Conservation (phyloP, 1,140 invertebrate genomes). For the Kradibia gibbosae region DNA sequence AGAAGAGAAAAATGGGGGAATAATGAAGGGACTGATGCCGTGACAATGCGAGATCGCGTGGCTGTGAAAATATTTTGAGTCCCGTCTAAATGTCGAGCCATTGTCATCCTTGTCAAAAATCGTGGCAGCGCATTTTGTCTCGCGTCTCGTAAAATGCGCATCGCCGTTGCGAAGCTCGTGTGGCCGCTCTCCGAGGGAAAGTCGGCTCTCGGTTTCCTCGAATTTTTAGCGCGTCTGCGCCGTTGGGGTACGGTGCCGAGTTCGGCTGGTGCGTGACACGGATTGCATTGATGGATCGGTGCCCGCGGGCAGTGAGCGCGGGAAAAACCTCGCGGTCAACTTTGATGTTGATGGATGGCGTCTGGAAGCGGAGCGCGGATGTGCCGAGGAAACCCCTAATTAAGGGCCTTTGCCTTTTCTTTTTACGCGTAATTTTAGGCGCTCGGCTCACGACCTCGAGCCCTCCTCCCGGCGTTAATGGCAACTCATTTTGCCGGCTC, state of each 20-base stretch:
- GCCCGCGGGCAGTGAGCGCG: not conserved
- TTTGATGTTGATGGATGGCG: constrained; percentile 36
- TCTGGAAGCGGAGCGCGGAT: not conserved
- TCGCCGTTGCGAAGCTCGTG: not conserved
- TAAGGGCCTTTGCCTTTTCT: constrained; percentile 18
- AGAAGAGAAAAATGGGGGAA: not conserved
- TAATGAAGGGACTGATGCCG: constrained; percentile 29
- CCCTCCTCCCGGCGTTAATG: not conserved
- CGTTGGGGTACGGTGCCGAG: not conserved
- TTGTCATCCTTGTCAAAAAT: constrained; percentile 23
- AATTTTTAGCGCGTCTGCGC: constrained; percentile 27
- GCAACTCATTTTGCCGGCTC: not conserved
- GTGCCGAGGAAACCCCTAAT: constrained; percentile 18
- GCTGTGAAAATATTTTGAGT: constrained; percentile 51
- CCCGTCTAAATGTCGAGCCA: not conserved
- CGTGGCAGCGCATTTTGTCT: constrained; percentile 2
- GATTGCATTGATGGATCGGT: constrained; percentile 31
- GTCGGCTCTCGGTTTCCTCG: constrained; percentile 2
- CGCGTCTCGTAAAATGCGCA: not conserved
- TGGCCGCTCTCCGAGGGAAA: not conserved
- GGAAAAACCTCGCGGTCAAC: constrained; percentile 15
- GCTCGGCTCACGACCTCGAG: not conserved
- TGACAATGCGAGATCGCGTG: constrained; percentile 47
- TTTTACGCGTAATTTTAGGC: constrained; percentile 13
- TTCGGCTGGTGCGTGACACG: not conserved